Evolutionary conservation across 2,113 vertebrate genomes (phyloP).

Genomic region (Pandion haliaetus): DNA sequence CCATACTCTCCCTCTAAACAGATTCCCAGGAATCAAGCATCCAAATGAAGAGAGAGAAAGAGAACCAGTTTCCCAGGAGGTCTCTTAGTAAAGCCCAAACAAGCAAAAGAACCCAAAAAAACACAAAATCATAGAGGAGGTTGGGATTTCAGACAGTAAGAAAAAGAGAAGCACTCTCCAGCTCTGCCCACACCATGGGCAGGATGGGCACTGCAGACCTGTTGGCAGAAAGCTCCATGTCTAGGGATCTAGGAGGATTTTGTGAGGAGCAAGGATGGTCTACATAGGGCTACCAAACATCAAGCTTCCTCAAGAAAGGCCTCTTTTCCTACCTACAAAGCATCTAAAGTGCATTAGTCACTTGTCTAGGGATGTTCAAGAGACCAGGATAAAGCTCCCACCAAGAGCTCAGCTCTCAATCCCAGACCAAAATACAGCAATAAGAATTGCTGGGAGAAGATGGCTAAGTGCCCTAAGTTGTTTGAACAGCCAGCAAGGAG

Average conservation of each 20-base stretch:
- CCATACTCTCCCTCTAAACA: background rate
- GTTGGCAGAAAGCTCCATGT: background rate
- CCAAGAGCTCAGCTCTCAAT: background rate
- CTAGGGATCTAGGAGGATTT: background rate
- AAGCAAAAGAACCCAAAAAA: background rate
- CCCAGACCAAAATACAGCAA: background rate
- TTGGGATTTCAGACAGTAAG: background rate
- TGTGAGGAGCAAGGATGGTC: background rate
- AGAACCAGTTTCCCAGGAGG: background rate
- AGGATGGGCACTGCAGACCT: background rate
- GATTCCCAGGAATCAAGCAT: background rate
- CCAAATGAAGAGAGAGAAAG: background rate
- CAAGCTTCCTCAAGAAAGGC: background rate
- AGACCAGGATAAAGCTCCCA: background rate
- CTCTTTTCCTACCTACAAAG: background rate
- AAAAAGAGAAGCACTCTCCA: background rate
- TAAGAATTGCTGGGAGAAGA: background rate
- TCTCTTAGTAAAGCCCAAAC: background rate
- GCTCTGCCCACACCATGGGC: background rate
- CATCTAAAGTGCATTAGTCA: background rate
- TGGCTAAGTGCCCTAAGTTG: background rate
- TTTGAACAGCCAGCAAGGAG: background rate
- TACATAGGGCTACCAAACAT: background rate
- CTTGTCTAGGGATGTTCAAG: background rate
- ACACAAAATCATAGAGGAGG: background rate